phyloP scores from a whole-genome alignment of 2,797 vertebrate genomes.

The Cetoscarus ocellatus region DNA sequence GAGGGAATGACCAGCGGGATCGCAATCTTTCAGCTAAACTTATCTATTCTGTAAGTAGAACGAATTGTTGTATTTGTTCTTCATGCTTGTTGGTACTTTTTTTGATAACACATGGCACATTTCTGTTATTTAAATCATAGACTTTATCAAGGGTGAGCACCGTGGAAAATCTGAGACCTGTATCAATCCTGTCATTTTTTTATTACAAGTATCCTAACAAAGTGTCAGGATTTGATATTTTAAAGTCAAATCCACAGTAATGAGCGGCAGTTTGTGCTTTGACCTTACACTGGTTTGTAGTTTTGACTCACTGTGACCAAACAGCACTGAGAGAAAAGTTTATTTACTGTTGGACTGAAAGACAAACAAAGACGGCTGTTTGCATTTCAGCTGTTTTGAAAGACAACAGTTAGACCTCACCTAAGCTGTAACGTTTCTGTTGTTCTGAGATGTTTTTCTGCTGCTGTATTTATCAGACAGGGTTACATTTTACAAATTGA shows the following conservation, averaged over 20 bases:
- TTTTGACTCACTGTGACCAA: neutral
- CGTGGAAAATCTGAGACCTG: too few relatives aligned
- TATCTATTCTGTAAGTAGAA: slow-evolving; percentile 94
- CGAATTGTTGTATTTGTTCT: neutral
- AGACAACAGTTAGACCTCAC: neutral
- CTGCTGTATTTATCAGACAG: neutral
- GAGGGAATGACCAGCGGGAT: slow-evolving; percentile 99
- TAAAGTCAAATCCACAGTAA: too few relatives aligned
- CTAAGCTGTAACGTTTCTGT: neutral
- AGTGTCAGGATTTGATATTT: too few relatives aligned
- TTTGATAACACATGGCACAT: too few relatives aligned
- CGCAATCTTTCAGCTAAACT: slow-evolving; percentile 98
- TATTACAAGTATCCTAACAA: too few relatives aligned
- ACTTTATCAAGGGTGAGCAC: too few relatives aligned
- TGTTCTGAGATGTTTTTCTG: neutral
- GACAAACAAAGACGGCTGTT: slow-evolving; percentile 6
- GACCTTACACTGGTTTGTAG: neutral
- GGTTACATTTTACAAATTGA: too few relatives aligned
- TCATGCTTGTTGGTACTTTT: too few relatives aligned
- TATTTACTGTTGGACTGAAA: neutral
- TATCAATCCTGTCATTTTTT: too few relatives aligned
- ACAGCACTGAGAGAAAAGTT: neutral
- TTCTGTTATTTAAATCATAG: too few relatives aligned
- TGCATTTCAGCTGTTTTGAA: neutral
- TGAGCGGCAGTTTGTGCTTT: neutral